A percentile compares a stretch with the other conserved stretches of the same genome.
Conservation (phyloP, 2,888 invertebrate genomes). For the Apamea epomidion region DNA sequence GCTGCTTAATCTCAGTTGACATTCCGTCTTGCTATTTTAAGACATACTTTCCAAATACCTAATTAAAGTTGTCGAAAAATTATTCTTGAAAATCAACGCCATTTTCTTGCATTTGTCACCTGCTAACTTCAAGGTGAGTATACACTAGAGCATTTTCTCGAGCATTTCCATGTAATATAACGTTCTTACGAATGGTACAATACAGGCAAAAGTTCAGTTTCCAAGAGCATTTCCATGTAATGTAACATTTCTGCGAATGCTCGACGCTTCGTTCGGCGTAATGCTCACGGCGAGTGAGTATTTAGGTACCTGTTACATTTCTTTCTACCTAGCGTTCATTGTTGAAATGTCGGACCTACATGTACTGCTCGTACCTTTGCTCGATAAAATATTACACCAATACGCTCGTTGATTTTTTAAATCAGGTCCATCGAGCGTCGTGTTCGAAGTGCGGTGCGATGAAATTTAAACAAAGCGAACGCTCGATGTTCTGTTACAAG, state of each 20-base stretch:
- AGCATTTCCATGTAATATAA: neutral
- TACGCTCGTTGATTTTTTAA: too few relatives aligned
- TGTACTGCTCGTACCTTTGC: too few relatives aligned
- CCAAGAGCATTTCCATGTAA: neutral
- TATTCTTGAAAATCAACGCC: neutral
- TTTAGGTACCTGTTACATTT: neutral
- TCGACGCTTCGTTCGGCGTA: neutral
- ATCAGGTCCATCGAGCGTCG: too few relatives aligned
- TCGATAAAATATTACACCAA: too few relatives aligned
- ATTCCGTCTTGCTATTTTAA: conserved; percentile 43
- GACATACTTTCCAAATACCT: conserved; percentile 34
- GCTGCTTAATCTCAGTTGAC: conserved; percentile 71
- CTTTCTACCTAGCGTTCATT: neutral
- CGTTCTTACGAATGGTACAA: neutral
- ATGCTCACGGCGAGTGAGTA: neutral
- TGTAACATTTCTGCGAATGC: neutral
- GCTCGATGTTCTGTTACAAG: neutral
- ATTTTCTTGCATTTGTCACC: neutral
- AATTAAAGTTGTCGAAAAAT: conserved; percentile 29
- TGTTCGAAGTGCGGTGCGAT: neutral
- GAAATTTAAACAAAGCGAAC: neutral
- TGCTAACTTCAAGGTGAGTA: neutral
- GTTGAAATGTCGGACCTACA: neutral
- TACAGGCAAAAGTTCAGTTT: neutral
- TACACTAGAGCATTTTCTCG: neutral